Conservation (phyloP, 2,888 invertebrate species). For the Stegana nigrithorax region DNA sequence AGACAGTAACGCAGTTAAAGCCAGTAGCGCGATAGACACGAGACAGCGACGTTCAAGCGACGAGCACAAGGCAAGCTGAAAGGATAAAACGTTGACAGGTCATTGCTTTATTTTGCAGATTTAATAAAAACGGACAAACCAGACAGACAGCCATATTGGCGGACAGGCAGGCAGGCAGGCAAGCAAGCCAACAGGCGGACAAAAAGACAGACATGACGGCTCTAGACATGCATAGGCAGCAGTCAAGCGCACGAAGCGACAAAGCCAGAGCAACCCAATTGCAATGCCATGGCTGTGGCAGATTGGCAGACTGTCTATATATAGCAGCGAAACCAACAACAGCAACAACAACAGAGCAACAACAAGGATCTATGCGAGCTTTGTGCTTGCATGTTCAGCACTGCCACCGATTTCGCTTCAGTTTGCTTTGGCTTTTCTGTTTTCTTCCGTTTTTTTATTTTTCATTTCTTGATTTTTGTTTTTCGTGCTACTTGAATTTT, state of each 20-base stretch:
- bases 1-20: background rate
- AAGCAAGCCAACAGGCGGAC: background rate
- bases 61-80: background rate
- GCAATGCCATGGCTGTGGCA: too few relatives aligned
- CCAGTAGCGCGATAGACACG: too few relatives aligned
- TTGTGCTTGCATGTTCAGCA: conserved; percentile 1
- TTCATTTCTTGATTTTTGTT: background rate
- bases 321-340: background rate
- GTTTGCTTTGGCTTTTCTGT: too few relatives aligned
- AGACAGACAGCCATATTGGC: background rate
- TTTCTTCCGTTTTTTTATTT: background rate
- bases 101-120: conserved; percentile 36
- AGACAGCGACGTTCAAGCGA: background rate
- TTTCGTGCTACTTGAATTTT: background rate
- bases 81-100: conserved; percentile 35
- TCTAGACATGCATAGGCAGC: background rate
- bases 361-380: background rate
- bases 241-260: too few relatives aligned
- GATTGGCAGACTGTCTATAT: too few relatives aligned
- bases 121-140: conserved; percentile 36
- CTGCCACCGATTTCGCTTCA: too few relatives aligned
- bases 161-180: background rate
- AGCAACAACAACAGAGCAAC: background rate
- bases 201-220: background rate
- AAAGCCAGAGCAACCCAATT: too few relatives aligned